Base-by-base conservation (phyloP, 2,113 vertebrate species). In the Mystacornis crossleyi region DNA sequence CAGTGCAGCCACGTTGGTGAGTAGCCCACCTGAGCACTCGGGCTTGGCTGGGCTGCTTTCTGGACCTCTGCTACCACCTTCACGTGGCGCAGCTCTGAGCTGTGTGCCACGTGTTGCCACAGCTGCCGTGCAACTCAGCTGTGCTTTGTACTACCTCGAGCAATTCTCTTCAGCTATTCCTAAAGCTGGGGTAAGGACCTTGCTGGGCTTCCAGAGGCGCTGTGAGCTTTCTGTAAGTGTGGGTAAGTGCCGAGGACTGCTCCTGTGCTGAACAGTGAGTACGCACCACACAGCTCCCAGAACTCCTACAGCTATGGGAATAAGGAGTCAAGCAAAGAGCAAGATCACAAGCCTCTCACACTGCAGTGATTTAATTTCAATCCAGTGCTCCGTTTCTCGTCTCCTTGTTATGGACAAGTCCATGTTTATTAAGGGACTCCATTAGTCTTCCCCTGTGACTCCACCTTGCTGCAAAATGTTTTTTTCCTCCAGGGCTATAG, bases 51-150 rank as follows among this genome's bases (percentile, higher is more conserved):
- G 47, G 20, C 16, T 43, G 36, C 67, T 69, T 28, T 60, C 62
- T 2, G 2, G 33, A 60, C 10, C 45, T 55, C 40, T 38, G 36
- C 55, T 82, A 12, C 18, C 26, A 33, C 43, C 57, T 65, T 25
- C 61, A n/a, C 0, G 0, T 10, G 40, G 48, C 62, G 40, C 12
- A 2, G 0, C 17, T 31, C 18, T 16, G 78, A 69, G 31, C 62
- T 10, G 18, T 0, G 1, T 12, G 55, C 10, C 2, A 0, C 2
- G 0, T 8, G 7, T 9, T 28, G 29, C 38, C 72, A 6, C 2
- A 2, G 81, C 84, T 69, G 48, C 70, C 6, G 4, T 5, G 29
- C 29, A 42, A 21, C 7, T 9, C 2, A 14, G 24, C 61, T 54
- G 0, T 15, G 31, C 38, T 70, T 50, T 47, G 47, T 19, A 7